A percentile compares a stretch with the other conserved stretches of the same genome.
Conservation (phyloP, 2,113 vertebrate species). For the Petrocephalus zakoni region DNA sequence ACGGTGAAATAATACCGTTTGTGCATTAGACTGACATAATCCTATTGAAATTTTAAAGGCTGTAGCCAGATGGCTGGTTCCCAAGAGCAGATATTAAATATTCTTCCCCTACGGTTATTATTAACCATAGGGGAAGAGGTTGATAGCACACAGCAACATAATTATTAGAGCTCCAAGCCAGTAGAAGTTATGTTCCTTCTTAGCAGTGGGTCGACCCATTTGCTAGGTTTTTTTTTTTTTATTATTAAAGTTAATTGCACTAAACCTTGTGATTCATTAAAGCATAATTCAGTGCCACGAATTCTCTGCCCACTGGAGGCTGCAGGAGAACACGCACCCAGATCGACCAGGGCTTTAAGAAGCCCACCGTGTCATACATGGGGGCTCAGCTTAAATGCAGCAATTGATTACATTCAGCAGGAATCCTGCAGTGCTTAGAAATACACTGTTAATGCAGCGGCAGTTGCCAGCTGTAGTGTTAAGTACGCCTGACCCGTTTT, state of each 20-base stretch:
- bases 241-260: neutral
- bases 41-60: constrained; percentile 57
- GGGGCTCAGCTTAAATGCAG: neutral
- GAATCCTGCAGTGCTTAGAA: neutral
- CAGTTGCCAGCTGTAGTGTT: neutral
- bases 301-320: neutral
- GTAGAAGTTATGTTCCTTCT: neutral
- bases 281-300: neutral
- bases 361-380: too few relatives aligned
- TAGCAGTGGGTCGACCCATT: neutral
- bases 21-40: constrained; percentile 63
- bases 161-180: constrained; percentile 1
- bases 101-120: constrained; percentile 47
- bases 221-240: neutral
- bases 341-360: neutral
- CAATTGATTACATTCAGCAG: neutral
- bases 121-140: constrained; percentile 21
- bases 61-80: constrained; percentile 67
- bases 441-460: neutral
- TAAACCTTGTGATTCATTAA: neutral
- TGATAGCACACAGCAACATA: constrained; percentile 13
- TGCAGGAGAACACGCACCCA: neutral
- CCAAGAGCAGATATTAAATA: constrained; percentile 60
- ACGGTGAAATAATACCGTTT: constrained; percentile 60
- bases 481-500: constrained; percentile 18